Percentiles rank a stretch among this genome's conserved stretches.
phyloP scores from a whole-genome alignment of 2,113 vertebrate species.

The Antechinus stuartii region DNA sequence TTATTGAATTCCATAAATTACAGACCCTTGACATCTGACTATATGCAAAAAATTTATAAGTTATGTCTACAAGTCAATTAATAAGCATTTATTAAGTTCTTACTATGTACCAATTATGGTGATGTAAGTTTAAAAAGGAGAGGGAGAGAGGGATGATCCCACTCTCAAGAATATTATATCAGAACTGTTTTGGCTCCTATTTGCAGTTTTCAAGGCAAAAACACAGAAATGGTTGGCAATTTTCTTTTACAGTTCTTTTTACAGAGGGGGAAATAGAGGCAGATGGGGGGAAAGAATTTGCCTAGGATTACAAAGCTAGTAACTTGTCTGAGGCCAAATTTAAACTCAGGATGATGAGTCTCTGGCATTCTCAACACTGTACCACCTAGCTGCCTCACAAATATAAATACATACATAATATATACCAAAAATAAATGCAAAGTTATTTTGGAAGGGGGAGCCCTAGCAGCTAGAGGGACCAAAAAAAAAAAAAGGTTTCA shows the following conservation, averaged over 20 bases:
- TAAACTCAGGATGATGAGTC: no score
- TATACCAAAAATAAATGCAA: background rate
- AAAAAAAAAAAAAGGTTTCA: background rate
- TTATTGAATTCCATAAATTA: constrained; percentile 46
- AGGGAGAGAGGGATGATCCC: background rate
- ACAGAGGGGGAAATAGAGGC: background rate
- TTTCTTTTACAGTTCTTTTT: background rate
- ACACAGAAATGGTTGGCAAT: background rate
- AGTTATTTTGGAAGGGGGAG: background rate
- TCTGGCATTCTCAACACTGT: background rate
- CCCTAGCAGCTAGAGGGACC: background rate
- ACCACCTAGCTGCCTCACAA: background rate
- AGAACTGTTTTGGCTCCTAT: background rate
- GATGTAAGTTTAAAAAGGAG: background rate
- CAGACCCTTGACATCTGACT: background rate
- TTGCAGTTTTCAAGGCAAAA: background rate
- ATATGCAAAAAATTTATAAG: background rate
- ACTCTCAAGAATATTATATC: background rate
- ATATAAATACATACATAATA: background rate
- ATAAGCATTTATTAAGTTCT: background rate
- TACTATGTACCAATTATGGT: background rate
- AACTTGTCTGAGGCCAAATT: background rate
- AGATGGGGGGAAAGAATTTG: background rate
- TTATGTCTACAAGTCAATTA: background rate
- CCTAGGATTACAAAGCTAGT: background rate